A percentile compares a stretch with the other conserved stretches of the same genome.
Evolutionary conservation across 2,888 invertebrate genomes (phyloP).

Genomic region (Tenthredo distinguenda): DNA sequence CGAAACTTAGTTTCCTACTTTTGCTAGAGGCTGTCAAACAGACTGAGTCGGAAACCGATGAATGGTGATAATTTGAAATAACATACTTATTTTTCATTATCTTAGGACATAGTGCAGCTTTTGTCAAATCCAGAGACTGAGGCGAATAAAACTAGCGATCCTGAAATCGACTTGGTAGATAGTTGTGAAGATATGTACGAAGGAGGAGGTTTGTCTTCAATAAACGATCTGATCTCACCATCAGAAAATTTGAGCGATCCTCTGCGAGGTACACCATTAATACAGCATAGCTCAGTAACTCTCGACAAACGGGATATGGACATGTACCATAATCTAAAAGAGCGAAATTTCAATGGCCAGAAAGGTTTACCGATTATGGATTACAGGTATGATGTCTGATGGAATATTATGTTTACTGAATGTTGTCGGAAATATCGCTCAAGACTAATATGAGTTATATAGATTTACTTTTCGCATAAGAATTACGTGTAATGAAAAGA

Average conservation of each 20-base stretch:
- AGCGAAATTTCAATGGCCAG: constrained; percentile 11
- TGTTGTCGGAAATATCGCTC: neutral
- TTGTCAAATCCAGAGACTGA: neutral
- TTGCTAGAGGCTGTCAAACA: neutral
- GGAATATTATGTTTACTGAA: neutral
- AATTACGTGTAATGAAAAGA: neutral
- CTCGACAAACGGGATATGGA: constrained; percentile 49
- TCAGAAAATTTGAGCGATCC: constrained; percentile 21
- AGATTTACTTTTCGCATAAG: neutral
- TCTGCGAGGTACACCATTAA: constrained; percentile 36
- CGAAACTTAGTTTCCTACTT: neutral
- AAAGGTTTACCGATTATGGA: constrained; percentile 74
- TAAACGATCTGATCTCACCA: neutral
- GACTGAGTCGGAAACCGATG: neutral
- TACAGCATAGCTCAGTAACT: constrained; percentile 55
- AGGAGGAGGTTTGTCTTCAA: neutral
- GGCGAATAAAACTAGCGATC: neutral
- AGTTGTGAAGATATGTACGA: constrained; percentile 35
- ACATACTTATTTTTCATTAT: neutral
- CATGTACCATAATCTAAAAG: constrained; percentile 44
- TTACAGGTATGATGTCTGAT: constrained; percentile 71
- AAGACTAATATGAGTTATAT: neutral
- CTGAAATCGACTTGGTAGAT: constrained; percentile 5
- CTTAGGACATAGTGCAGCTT: constrained; percentile 24
- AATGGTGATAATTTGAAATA: neutral